Base-by-base conservation (phyloP, 2,797 vertebrate genomes). In the Chelmon rostratus region DNA sequence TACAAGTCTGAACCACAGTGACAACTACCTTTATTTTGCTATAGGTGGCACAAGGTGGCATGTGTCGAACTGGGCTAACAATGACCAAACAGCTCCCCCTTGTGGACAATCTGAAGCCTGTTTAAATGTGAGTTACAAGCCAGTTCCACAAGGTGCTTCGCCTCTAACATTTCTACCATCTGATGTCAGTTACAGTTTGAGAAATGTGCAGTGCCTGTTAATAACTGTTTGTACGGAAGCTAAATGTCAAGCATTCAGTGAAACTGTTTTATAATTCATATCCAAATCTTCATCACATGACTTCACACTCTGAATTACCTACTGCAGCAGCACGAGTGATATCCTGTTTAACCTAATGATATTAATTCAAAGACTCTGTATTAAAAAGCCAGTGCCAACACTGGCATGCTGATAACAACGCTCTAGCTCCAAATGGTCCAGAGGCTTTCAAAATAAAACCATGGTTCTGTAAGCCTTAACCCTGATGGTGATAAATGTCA, bases 291-390 rank as follows among this genome's bases (percentile, higher is more conserved):
- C 31, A 35, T 49, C 58, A 64, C 74, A 73, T 63, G 21, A 65
- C 72, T 74, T 77, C 76, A 80, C 67, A 68, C 76, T 68, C 78
- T 78, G 46, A 80, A 68, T 69, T 18, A 76, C 74, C 82, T 81
- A 80, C 78, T 74, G 84, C 89, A 87, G 87, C 88, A 90, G 85
- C 76, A 78, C 56, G 59, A 84, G 66, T 68, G 87, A 91, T 91
- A 89, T 85, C 81, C 78, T 56, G 87, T 62, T 82, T 40, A 79
- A 88, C 61, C 44, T 57, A 86, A 87, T 88, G 82, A 92, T 89
- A 92, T 88, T 68, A 62, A 79, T 76, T 84, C 81, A 89, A 81
- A 87, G 71, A 89, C 56, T 79, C 63, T 3, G 47, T 69, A 50
- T 65, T 73, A 42, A 83, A 86, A 68, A 82, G 76, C 85, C 88